These are phyloP conservation scores for Ylistrum balloti DNA, from an alignment of 1,140 invertebrate genomes.

Conservation along the genomic window DNA sequence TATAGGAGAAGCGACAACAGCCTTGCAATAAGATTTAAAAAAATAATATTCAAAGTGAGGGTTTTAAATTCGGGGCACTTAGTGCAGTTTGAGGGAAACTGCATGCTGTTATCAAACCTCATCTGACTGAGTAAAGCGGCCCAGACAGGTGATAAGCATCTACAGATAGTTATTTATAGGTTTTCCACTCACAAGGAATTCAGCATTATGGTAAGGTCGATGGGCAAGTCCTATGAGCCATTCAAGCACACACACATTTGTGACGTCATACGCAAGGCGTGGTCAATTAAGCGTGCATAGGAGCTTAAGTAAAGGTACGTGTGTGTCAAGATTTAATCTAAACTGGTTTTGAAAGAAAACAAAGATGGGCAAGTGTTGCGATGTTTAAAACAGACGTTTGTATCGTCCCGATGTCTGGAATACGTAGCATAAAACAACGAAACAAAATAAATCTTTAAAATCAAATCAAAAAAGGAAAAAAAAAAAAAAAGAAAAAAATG, in stretches of 20 bases:
- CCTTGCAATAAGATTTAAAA: not conserved
- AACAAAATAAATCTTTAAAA: too few relatives aligned
- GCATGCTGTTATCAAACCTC: not conserved
- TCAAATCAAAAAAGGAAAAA: too few relatives aligned
- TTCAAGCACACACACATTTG: not conserved
- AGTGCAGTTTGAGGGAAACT: not conserved
- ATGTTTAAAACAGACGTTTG: not conserved
- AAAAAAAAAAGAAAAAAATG: too few relatives aligned
- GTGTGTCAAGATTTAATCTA: not conserved
- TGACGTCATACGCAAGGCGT: not conserved
- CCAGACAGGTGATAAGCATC: not conserved
- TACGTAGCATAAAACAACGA: too few relatives aligned
- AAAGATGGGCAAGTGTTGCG: not conserved
- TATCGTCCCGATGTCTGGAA: not conserved
- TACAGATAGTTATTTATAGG: not conserved
- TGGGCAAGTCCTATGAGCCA: not conserved
- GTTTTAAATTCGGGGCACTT: too few relatives aligned
- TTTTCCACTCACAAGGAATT: not conserved
- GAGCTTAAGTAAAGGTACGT: not conserved
- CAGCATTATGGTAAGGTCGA: not conserved
- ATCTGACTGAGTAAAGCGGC: not conserved
- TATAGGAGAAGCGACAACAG: too few relatives aligned
- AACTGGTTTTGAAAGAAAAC: conserved; percentile 24
- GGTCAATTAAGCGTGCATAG: conserved; percentile 9
- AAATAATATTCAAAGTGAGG: too few relatives aligned